A percentile compares a stretch with the other conserved stretches of the same genome.
phyloP scores from a whole-genome alignment of 2,888 invertebrate species.

The Leptinotarsa rubiginosa region DNA sequence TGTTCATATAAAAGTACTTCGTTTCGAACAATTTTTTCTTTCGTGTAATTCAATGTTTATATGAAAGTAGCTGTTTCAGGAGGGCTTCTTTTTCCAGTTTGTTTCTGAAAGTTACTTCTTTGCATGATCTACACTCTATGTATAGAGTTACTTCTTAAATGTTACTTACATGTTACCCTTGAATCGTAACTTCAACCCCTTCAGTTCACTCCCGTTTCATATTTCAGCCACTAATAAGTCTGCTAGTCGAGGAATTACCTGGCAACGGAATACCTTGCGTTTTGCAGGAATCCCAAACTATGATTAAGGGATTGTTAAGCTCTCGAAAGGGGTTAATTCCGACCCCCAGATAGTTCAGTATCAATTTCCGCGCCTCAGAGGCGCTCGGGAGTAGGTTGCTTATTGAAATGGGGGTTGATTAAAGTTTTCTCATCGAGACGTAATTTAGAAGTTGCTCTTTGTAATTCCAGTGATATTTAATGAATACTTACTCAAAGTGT shows the following conservation, averaged over 20 bases:
- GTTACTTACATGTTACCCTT: too few species aligned
- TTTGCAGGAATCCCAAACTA: conserved; percentile 13
- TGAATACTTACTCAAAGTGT: too few species aligned
- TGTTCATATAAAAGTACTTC: too few species aligned
- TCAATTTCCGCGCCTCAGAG: neutral
- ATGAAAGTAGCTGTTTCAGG: too few species aligned
- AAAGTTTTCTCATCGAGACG: neutral
- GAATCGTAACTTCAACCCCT: neutral
- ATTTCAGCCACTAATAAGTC: conserved; percentile 6
- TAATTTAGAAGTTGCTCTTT: too few species aligned
- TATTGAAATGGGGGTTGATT: neutral
- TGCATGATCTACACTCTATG: too few species aligned
- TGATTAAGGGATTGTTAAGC: conserved; percentile 5
- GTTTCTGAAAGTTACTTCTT: too few species aligned
- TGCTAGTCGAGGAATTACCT: neutral
- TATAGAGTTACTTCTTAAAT: too few species aligned
- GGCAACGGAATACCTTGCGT: conserved; percentile 6
- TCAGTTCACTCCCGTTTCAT: neutral
- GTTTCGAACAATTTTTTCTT: too few species aligned
- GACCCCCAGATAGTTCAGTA: neutral
- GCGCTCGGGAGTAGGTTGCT: neutral
- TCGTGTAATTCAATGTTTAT: too few species aligned
- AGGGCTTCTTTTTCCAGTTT: too few species aligned
- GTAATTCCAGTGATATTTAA: too few species aligned
- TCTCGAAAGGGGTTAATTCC: neutral